A percentile compares a stretch with the other conserved stretches of the same genome.
Conservation (phyloP, 2,888 invertebrate species). For the Aplocera efformata region DNA sequence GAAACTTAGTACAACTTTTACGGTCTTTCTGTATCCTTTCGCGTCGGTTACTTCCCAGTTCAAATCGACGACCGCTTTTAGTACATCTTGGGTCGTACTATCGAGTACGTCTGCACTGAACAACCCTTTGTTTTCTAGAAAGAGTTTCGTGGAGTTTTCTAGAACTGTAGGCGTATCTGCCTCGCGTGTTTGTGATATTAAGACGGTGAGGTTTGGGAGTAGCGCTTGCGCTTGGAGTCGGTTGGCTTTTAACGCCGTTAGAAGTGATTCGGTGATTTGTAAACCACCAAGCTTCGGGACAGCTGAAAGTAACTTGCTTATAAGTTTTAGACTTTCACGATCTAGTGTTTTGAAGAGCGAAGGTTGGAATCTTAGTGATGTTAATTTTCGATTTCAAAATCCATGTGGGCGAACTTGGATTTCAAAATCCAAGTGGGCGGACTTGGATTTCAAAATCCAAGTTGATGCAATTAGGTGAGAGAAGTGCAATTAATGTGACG, state of each 20-base stretch:
- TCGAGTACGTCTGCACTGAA: slow-evolving; percentile 30
- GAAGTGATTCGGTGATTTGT: slow-evolving; percentile 41
- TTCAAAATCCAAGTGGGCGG: too few relatives aligned
- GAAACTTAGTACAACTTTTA: slow-evolving; percentile 25
- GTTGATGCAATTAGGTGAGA: too few relatives aligned
- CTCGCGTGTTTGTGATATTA: slow-evolving; percentile 33
- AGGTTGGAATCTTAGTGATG: too few relatives aligned
- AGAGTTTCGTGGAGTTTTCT: slow-evolving; percentile 34
- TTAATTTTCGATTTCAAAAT: too few relatives aligned
- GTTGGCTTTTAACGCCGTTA: slow-evolving; percentile 41
- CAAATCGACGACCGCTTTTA: slow-evolving; percentile 16
- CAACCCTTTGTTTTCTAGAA: slow-evolving; percentile 44
- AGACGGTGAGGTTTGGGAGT: slow-evolving; percentile 38
- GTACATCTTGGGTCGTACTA: slow-evolving; percentile 18
- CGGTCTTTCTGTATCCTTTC: slow-evolving; percentile 23
- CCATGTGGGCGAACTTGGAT: too few relatives aligned
- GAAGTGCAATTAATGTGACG: too few relatives aligned
- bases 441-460: too few relatives aligned
- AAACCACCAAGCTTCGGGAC: slow-evolving; percentile 36
- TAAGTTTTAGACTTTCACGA: background rate
- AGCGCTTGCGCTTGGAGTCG: slow-evolving; percentile 36
- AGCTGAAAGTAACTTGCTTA: slow-evolving; percentile 45
- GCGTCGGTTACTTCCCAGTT: slow-evolving; percentile 6
- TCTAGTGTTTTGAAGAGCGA: background rate
- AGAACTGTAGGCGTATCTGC: slow-evolving; percentile 29